Conservation (phyloP, 2,797 vertebrate species). For the Sciaenops ocellatus region DNA sequence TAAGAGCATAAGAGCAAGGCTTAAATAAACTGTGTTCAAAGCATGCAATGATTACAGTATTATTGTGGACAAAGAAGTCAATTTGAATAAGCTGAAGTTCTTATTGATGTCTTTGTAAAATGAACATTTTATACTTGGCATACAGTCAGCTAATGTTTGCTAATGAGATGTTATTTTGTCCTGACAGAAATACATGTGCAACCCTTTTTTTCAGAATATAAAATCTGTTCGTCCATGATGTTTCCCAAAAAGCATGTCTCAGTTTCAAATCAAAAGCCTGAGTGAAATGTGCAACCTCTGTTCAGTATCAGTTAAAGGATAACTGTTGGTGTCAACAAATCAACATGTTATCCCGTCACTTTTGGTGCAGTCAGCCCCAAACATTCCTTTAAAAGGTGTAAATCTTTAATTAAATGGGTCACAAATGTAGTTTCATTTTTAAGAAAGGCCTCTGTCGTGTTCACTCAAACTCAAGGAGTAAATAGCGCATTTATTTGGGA, state of each 20-base stretch:
- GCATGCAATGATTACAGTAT: not conserved
- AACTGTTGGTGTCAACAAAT: not conserved
- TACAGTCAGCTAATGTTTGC: not conserved
- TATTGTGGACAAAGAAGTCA: not conserved
- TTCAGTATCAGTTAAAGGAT: no score
- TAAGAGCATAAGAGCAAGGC: not conserved
- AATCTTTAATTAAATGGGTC: no score
- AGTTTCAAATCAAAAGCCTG: not conserved
- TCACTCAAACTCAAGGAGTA: not conserved
- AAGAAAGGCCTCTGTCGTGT: not conserved
- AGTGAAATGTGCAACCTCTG: not conserved
- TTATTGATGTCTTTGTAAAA: slow-evolving; percentile 5
- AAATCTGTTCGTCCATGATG: not conserved
- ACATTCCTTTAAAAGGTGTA: no score
- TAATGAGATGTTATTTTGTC: not conserved
- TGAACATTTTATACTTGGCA: slow-evolving; percentile 7
- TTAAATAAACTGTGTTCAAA: not conserved
- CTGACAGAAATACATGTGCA: not conserved
- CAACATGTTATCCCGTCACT: no score
- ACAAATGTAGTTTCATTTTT: no score
- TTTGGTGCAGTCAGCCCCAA: no score
- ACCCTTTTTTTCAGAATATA: not conserved
- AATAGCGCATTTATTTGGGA: not conserved
- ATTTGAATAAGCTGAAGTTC: not conserved
- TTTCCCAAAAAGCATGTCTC: not conserved